phyloP scores from a whole-genome alignment of 2,113 vertebrate species.

The Ariopsis seemanni region DNA sequence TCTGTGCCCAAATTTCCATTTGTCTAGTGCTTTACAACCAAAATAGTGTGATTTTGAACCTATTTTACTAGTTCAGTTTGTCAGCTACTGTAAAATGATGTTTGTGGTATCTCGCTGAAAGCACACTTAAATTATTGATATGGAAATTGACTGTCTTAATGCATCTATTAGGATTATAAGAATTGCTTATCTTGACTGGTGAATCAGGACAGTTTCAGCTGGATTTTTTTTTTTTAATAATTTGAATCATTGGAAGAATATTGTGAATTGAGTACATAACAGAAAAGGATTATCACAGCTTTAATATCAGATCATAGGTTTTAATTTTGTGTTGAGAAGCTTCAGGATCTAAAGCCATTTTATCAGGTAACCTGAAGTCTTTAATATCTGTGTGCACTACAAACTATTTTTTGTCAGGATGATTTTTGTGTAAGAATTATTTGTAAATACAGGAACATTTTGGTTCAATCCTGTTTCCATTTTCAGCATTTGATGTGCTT shows the following conservation, averaged over 20 bases:
- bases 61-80: constrained; percentile 1
- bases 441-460: constrained; percentile 17
- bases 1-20: background rate
- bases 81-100: constrained; percentile 29
- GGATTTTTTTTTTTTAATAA: background rate
- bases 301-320: background rate
- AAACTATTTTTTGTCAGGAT: constrained; percentile 4
- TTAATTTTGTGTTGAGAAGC: background rate
- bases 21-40: constrained; percentile 7
- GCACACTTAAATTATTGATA: constrained; percentile 44
- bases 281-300: background rate
- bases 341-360: background rate
- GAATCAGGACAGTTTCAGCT: constrained; percentile 15
- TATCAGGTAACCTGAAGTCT: background rate
- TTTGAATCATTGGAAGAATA: background rate
- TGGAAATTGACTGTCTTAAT: constrained; percentile 42
- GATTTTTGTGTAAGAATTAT: background rate
- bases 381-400: constrained; percentile 9
- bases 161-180: constrained; percentile 6
- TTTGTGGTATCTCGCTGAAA: constrained; percentile 28
- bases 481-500: background rate
- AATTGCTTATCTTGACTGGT: constrained; percentile 5
- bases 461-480: background rate
- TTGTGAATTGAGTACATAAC: background rate
- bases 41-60: background rate